These are phyloP conservation scores for Eudasyphora cyanicolor DNA, from an alignment of 2,888 invertebrate genomes.

Conservation along the genomic window DNA sequence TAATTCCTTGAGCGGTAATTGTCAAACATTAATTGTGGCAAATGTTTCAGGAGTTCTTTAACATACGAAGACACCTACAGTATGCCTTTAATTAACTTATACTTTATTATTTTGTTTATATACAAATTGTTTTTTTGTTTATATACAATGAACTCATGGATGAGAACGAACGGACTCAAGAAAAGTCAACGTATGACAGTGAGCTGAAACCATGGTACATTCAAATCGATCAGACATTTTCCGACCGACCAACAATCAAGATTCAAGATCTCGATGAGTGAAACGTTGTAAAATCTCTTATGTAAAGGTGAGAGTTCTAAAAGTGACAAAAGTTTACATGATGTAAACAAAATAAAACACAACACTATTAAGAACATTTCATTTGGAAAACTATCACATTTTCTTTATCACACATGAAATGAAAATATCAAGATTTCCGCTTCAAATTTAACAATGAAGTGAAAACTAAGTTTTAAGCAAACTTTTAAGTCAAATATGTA, in stretches of 20 bases:
- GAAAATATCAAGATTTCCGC: too few species aligned
- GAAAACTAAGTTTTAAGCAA: too few species aligned
- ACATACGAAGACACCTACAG: conserved; percentile 95
- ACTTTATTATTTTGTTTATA: conserved; percentile 19
- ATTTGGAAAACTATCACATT: too few species aligned
- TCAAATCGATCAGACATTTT: conserved; percentile 76
- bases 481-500: too few species aligned
- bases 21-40: conserved; percentile 96
- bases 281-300: conserved; percentile 74
- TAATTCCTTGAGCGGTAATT: conserved; percentile 96
- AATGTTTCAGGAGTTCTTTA: conserved; percentile 90
- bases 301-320: conserved; percentile 70
- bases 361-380: too few species aligned
- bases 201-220: conserved; percentile 76
- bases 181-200: conserved; percentile 70
- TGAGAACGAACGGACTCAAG: conserved; percentile 76
- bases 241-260: conserved; percentile 70
- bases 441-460: too few species aligned
- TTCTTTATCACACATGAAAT: too few species aligned
- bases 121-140: conserved; percentile 51
- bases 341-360: too few species aligned
- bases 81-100: conserved; percentile 78
- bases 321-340: too few species aligned
- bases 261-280: conserved; percentile 73
- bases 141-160: conserved; percentile 76